These are phyloP conservation scores for Acanthosepion lycidas DNA, from an alignment of 2,888 invertebrate species.

Conservation along the genomic window DNA sequence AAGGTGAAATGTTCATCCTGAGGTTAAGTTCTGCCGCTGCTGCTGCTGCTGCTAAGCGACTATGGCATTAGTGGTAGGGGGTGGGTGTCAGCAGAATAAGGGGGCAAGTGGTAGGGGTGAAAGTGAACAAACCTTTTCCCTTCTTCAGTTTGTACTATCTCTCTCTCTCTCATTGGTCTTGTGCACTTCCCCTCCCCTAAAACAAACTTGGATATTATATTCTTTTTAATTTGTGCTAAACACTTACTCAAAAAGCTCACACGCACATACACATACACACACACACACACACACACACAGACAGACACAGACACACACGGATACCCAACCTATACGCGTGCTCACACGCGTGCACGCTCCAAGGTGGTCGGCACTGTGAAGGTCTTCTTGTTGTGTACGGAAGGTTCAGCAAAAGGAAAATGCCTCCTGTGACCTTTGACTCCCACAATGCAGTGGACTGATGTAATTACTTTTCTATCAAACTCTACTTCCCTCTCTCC, in stretches of 20 bases:
- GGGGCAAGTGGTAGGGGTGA: conserved; percentile 8
- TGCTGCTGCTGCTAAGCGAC: conserved; percentile 33
- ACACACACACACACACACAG: neutral
- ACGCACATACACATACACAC: neutral
- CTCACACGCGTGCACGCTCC: neutral
- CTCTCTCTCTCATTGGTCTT: neutral
- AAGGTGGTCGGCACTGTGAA: neutral
- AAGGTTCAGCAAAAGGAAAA: conserved; percentile 4
- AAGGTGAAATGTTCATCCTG: conserved; percentile 23
- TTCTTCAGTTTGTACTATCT: neutral
- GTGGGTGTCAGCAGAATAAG: neutral
- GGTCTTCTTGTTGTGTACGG: neutral
- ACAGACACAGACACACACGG: neutral
- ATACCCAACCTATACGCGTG: neutral
- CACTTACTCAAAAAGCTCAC: too few species aligned
- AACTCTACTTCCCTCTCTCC: neutral
- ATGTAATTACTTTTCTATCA: conserved; percentile 18
- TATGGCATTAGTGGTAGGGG: conserved; percentile 9
- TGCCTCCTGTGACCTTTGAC: conserved; percentile 33
- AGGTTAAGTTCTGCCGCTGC: neutral
- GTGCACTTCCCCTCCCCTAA: neutral
- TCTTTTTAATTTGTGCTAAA: too few species aligned
- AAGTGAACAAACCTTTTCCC: neutral
- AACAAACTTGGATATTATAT: too few species aligned
- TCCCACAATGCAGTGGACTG: conserved; percentile 20